Evolutionary conservation across 2,797 vertebrate species (phyloP), one percentile per base, ranked within the genome.

Genomic region (Fistularia commersonii): DNA sequence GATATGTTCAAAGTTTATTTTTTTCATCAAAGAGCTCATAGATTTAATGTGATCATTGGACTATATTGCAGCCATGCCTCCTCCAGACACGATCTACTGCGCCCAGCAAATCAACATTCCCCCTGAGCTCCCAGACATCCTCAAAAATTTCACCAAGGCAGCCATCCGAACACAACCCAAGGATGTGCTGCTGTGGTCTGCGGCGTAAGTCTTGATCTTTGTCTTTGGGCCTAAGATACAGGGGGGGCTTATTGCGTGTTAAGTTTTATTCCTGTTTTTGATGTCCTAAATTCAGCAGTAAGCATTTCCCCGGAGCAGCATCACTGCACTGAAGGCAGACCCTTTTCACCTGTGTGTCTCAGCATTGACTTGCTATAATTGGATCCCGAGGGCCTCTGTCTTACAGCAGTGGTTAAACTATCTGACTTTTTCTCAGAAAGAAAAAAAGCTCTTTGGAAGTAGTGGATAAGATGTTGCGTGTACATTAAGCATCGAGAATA

Each of bases 121-220:
- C 0, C 90, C 92, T 0, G 88, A 94, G 36, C 90, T 99, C 39
- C 91, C 95, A 0, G 88, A 94, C 76, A 91, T 98, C 72, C 87
- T 99, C 45, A 98, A 98, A 77, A 90, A 93, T 68, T 99, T 96
- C 84, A 95, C 94, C 14, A 99, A 97, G 84, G 95, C 94, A 55
- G 95, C 95, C 38, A 93, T 99, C 59, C 91, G 93, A 69, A 97
- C 96, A 3, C 97, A 99, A 61, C 97, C 97, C 4, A 64, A 42
- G 8, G 95, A 99, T 63, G 55, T 97, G 69, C 87, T 99, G 59
- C 88, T 85, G 65, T 99, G 97, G 96, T 90, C 94, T 39, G 89
- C 89, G 31, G 93, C 88, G 94, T 99, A 79, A 93, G 95, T 87
- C 45, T 31, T 6, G 33, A 40, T 39, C 6, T 53, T 32, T 47